phyloP scores from a whole-genome alignment of 2,113 vertebrate genomes.

The Andinoacara biseriatus region DNA sequence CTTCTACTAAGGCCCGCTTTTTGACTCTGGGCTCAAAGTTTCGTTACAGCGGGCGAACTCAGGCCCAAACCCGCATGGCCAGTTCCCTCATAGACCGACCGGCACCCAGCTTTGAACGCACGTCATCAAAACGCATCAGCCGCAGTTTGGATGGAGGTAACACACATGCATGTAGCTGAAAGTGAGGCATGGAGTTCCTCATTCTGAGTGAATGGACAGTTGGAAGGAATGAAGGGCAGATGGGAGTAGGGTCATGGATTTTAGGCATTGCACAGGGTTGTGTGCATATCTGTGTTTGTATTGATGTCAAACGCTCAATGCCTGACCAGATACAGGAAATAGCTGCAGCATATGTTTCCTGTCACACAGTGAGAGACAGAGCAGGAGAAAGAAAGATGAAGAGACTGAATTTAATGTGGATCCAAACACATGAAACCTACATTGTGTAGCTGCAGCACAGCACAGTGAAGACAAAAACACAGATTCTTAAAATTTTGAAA shows the following conservation, averaged over 20 bases:
- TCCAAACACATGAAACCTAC: constrained; percentile 25
- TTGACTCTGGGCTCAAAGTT: constrained; percentile 78
- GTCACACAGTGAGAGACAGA: constrained; percentile 41
- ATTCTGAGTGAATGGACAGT: neutral
- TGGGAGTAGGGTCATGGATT: constrained; percentile 2
- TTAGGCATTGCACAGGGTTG: neutral
- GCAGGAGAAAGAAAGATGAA: constrained; percentile 14
- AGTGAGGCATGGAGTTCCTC: neutral
- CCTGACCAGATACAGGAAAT: constrained; percentile 78
- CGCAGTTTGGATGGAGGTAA: constrained; percentile 78
- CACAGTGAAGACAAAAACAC: neutral
- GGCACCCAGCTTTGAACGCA: constrained; percentile 71
- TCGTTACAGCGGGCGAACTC: constrained; percentile 76
- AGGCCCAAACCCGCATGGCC: constrained; percentile 71
- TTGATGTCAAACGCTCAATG: constrained; percentile 26
- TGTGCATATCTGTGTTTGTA: constrained; percentile 19
- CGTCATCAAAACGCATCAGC: constrained; percentile 75
- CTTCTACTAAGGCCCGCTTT: constrained; percentile 70
- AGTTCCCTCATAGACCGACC: constrained; percentile 78
- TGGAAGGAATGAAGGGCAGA: constrained; percentile 10
- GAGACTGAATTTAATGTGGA: constrained; percentile 17
- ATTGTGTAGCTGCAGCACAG: neutral
- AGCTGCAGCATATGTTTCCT: constrained; percentile 77
- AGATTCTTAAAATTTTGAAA: neutral
- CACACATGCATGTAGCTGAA: rapidly evolving